Evolutionary conservation across 2,113 vertebrate genomes (phyloP), one percentile per base, ranked within the genome.

Genomic region (Rana temporaria): DNA sequence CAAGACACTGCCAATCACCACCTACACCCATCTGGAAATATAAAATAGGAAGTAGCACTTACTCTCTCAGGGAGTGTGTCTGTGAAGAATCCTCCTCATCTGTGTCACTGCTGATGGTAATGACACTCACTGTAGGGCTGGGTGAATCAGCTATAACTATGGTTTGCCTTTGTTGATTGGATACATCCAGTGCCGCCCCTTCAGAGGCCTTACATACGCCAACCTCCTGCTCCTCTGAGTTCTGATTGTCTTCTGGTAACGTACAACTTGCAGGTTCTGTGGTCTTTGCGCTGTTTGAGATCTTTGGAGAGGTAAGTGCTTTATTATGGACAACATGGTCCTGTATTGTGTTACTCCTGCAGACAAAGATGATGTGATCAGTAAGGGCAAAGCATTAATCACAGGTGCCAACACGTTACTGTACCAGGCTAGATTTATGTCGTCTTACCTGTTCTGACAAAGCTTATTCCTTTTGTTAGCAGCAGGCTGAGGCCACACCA

Each of bases 101-200:
- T 0, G 93, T 97, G 83, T 99, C 97, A 0, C 98, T 99, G 93
- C 97, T 97, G 86, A 99, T 98, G 84, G 97, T 98, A 91, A 99
- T 99, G 78, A 99, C 93, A 0, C 97, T 99, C 86, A 94, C 94
- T 0, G 95, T 90, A 0, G 98, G 98, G 88, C 98, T 99, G 0
- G 95, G 94, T 0, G 96, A 92, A 82, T 96, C 87, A 0, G 94
- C 93, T 1, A 97, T 96, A 86, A 97, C 89, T 86, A 99, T 96
- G 1, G 96, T 90, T 88, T 95, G 96, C 0, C 96, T 94, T 57
- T 96, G 96, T 73, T 92, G 95, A 87, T 91, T 91, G 18, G 96
- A 88, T 52, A 89, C 87, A 6, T 88, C 87, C 3, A 91, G 86
- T 84, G 90, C 92, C n/a, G 90, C 88, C 20, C 90, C 90, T 85